A percentile compares a stretch with the other conserved stretches of the same genome.
Conservation (phyloP, 2,797 vertebrate genomes). For the Tamandua tetradactyla region DNA sequence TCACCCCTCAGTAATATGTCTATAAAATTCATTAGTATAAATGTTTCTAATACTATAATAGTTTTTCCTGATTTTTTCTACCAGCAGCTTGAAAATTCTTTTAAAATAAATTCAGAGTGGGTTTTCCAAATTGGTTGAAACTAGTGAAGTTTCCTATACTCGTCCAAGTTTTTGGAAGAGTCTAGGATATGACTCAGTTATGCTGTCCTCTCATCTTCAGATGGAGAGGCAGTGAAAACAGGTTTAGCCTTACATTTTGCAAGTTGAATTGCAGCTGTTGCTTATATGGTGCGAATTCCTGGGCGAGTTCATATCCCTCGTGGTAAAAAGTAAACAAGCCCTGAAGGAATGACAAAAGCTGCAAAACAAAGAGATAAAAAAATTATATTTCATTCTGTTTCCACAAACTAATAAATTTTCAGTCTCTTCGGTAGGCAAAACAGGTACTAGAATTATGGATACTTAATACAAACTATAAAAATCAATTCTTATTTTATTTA, state of each 20-base stretch:
- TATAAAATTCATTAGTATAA: neutral
- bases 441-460: neutral
- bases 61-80: neutral
- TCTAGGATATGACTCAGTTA: neutral
- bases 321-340: slow-evolving; percentile 99
- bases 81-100: neutral
- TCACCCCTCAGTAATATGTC: neutral
- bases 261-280: slow-evolving; percentile 98
- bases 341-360: slow-evolving; percentile 98
- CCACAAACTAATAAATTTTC: neutral
- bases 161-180: slow-evolving; percentile 46
- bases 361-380: slow-evolving; percentile 79
- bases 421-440: neutral
- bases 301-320: slow-evolving; percentile 97
- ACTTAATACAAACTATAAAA: neutral
- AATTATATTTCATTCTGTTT: neutral
- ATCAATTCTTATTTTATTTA: neutral
- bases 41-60: neutral
- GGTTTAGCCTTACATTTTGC: slow-evolving; percentile 92
- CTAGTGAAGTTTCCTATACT: neutral
- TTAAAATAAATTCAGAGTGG: neutral
- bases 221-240: slow-evolving; percentile 29
- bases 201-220: neutral
- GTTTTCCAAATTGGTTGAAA: neutral
- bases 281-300: slow-evolving; percentile 98